These are phyloP conservation scores for Hypsibius dujardini DNA, from an alignment of 1,140 invertebrate species.

Conservation along the genomic window DNA sequence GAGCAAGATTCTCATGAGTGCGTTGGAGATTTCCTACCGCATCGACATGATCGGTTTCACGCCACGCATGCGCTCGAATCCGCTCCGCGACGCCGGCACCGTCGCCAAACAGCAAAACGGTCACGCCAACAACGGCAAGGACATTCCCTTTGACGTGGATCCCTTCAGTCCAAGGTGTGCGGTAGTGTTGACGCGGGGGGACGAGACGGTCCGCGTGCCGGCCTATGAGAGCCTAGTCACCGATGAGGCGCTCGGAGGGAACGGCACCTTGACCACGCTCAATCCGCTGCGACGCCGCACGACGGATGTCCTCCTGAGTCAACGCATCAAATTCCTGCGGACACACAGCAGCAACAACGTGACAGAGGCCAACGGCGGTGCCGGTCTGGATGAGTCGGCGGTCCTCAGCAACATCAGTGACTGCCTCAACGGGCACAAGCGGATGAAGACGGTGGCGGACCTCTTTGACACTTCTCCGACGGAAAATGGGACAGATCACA, in stretches of 20 bases:
- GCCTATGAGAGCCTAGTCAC: not conserved
- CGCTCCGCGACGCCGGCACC: not conserved
- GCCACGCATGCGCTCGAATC: not conserved
- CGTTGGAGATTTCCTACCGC: conserved; percentile 1
- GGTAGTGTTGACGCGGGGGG: not conserved
- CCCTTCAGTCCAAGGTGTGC: not conserved
- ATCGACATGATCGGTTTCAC: conserved; percentile 14
- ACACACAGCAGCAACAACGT: conserved; percentile 7
- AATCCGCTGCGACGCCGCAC: not conserved
- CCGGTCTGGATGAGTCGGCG: no score
- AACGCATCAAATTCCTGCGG: not conserved
- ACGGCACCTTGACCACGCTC: not conserved
- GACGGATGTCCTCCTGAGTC: conserved; percentile 1
- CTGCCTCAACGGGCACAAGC: no score
- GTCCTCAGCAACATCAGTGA: no score
- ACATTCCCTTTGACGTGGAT: conserved; percentile 1
- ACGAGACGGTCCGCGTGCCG: not conserved
- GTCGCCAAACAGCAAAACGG: not conserved
- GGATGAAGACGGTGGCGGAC: no score
- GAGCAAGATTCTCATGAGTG: not conserved
- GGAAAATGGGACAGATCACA: no score
- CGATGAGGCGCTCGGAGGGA: not conserved
- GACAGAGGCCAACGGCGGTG: not conserved
- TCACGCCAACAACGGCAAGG: not conserved
- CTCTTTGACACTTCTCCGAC: no score